Evolutionary conservation across 2,113 vertebrate species (phyloP).

Genomic region (Ammodramus savannarum): DNA sequence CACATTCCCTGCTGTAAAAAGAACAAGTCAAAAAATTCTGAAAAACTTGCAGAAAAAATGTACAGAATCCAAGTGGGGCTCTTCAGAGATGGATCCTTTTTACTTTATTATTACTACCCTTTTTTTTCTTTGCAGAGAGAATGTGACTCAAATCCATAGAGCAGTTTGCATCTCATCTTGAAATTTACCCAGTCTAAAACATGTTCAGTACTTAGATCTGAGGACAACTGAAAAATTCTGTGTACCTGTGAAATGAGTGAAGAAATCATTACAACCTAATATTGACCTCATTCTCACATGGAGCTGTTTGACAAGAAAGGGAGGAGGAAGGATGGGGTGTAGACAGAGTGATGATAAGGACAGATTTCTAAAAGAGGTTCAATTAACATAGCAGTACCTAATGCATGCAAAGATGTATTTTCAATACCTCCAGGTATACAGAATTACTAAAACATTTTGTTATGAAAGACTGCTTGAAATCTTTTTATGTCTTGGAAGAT

Average conservation of each 20-base stretch:
- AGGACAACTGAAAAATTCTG: background rate
- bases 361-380: background rate
- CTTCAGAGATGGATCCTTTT: background rate
- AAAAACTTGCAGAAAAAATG: background rate
- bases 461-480: background rate
- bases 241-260: conserved; percentile 38
- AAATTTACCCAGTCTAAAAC: background rate
- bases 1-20: background rate
- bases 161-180: background rate
- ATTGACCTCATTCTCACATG: conserved; percentile 16
- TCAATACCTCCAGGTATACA: background rate
- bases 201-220: background rate
- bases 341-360: background rate
- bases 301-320: background rate
- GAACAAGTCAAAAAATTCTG: background rate
- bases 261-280: background rate
- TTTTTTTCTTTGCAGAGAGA: background rate
- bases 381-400: background rate
- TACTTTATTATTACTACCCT: background rate
- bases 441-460: background rate
- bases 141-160: background rate
- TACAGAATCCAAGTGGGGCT: background rate
- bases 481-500: background rate
- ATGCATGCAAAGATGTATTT: background rate
- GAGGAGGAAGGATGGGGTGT: background rate